These are phyloP conservation scores for Oreochromis spilurus DNA, from an alignment of 2,113 vertebrate genomes.

Conservation along the genomic window DNA sequence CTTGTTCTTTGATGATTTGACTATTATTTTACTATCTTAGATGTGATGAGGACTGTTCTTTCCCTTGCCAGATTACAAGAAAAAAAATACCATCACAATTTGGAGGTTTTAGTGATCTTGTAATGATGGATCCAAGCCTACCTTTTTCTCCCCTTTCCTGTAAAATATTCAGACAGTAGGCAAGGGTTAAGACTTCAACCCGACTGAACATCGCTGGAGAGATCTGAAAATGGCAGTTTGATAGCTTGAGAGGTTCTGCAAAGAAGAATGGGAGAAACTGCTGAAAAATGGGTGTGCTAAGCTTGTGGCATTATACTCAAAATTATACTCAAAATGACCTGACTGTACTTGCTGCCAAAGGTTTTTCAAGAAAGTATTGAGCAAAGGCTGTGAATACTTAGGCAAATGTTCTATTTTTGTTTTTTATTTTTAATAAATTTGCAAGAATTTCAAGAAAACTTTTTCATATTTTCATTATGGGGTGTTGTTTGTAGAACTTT, in stretches of 20 bases:
- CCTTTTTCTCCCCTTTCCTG: background rate
- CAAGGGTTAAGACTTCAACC: background rate
- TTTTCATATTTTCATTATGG: background rate
- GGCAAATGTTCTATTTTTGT: background rate
- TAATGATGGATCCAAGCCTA: background rate
- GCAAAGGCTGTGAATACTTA: background rate
- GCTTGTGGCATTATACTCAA: background rate
- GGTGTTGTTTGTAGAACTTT: background rate
- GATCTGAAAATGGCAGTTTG: background rate
- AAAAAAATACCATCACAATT: too few relatives aligned
- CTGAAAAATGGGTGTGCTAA: background rate
- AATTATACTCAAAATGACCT: background rate
- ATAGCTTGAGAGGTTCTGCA: background rate
- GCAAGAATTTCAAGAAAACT: background rate
- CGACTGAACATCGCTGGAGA: background rate
- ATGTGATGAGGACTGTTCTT: too few relatives aligned
- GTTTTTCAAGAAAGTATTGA: background rate
- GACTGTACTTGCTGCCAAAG: background rate
- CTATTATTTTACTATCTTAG: too few relatives aligned
- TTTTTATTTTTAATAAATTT: background rate
- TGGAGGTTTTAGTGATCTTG: background rate
- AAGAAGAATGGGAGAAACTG: background rate
- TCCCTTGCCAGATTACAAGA: too few relatives aligned
- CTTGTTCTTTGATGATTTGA: too few relatives aligned
- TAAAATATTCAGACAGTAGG: background rate